Percentiles rank a stretch among this genome's conserved stretches.
Evolutionary conservation across 2,797 vertebrate genomes (phyloP).

Genomic region (Clamator glandarius): DNA sequence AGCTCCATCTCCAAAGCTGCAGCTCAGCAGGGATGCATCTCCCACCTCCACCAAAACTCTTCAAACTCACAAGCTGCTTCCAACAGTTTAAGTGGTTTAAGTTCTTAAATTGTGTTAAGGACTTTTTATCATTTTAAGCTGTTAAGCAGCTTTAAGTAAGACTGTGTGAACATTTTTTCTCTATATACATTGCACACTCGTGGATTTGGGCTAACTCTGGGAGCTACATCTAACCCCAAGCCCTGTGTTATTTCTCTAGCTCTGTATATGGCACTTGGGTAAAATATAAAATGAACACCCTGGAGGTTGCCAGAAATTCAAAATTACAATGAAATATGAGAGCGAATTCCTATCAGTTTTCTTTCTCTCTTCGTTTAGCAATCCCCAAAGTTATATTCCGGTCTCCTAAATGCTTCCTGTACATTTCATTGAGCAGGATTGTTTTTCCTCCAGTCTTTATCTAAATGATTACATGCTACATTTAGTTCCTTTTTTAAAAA

Average conservation of each 20-base stretch:
- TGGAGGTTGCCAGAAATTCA: background rate
- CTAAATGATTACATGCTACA: background rate
- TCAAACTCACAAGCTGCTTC: background rate
- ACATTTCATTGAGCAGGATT: background rate
- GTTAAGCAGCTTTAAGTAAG: conserved; percentile 63
- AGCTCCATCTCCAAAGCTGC: background rate
- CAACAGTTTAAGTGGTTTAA: conserved; percentile 62
- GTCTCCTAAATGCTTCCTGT: background rate
- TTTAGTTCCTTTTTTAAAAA: background rate
- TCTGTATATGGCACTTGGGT: background rate
- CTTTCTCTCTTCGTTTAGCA: background rate
- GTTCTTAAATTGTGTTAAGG: conserved; percentile 58
- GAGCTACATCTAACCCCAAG: background rate
- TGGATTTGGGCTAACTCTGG: background rate
- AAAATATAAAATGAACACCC: background rate
- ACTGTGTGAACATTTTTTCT: conserved; percentile 1
- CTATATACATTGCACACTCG: background rate
- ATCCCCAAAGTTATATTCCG: background rate
- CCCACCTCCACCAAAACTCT: background rate
- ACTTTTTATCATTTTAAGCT: conserved; percentile 65
- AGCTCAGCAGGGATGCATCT: background rate
- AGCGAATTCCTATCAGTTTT: background rate
- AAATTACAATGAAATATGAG: background rate
- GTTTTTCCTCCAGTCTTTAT: background rate
- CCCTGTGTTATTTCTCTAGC: background rate